A percentile compares a stretch with the other conserved stretches of the same genome.
Conservation (phyloP, 2,797 vertebrate genomes). For the Tangara arthus region DNA sequence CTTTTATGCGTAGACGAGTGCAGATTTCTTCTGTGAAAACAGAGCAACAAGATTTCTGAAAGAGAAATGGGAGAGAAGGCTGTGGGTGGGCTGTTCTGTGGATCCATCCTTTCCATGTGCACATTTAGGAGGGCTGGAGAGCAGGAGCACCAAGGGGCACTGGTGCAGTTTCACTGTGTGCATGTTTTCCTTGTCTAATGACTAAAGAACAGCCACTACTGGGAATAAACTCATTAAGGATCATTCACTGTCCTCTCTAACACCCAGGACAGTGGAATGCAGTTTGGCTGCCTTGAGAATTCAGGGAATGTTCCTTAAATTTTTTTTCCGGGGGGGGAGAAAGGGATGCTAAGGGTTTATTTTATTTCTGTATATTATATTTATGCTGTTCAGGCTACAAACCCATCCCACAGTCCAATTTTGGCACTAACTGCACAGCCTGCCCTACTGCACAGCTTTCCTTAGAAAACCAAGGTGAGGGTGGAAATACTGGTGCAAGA, state of each 20-base stretch:
- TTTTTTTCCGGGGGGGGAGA: rapidly evolving
- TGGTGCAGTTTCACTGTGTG: not conserved
- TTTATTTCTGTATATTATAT: not conserved
- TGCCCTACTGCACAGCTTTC: not conserved
- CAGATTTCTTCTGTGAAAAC: conserved; percentile 82
- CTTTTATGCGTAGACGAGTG: conserved; percentile 73
- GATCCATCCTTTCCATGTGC: not conserved
- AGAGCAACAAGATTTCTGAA: conserved; percentile 86
- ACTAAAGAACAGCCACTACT: not conserved
- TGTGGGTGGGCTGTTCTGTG: not conserved
- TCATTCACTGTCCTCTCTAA: not conserved
- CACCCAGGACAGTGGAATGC: rapidly evolving
- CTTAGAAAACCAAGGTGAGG: not conserved
- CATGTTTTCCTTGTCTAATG: not conserved
- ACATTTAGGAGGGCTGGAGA: rapidly evolving
- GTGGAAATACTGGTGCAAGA: too few relatives aligned
- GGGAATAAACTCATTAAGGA: not conserved
- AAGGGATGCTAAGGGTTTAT: rapidly evolving
- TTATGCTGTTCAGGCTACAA: not conserved
- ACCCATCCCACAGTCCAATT: too few relatives aligned
- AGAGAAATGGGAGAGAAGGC: not conserved
- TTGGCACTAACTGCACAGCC: rapidly evolving
- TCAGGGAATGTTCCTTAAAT: not conserved
- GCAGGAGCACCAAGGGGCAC: not conserved
- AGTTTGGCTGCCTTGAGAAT: not conserved